These are phyloP conservation scores for Enteromius viviparus DNA, from an alignment of 2,797 vertebrate species.

Conservation along the genomic window DNA sequence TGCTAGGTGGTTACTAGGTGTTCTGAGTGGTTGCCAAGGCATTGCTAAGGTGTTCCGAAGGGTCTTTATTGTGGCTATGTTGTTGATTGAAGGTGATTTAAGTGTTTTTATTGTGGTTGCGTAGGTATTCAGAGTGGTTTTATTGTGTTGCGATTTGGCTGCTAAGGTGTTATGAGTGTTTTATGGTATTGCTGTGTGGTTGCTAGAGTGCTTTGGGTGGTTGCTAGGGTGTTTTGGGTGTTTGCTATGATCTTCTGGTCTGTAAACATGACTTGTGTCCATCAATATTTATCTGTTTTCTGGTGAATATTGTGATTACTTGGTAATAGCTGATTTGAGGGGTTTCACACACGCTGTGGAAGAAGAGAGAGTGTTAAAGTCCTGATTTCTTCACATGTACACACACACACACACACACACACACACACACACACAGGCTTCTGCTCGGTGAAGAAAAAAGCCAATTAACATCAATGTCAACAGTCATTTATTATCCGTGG, in stretches of 20 bases:
- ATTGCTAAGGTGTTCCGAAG: too few species aligned
- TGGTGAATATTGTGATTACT: not conserved
- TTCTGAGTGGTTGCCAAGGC: too few species aligned
- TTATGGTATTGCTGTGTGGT: too few species aligned
- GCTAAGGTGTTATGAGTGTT: too few species aligned
- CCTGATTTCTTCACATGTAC: not conserved
- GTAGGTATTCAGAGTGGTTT: not conserved
- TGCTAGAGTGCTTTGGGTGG: not conserved
- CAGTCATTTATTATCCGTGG: conserved; percentile 52
- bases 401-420: conserved; percentile 15
- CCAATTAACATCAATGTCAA: conserved; percentile 62
- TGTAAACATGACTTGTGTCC: not conserved
- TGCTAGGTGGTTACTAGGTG: too few species aligned
- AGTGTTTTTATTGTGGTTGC: not conserved
- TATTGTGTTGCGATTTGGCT: too few species aligned
- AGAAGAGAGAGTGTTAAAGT: not conserved
- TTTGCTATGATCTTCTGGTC: not conserved
- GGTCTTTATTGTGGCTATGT: too few species aligned
- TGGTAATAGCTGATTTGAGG: not conserved
- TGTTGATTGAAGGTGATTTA: too few species aligned
- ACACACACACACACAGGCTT: conserved; percentile 12
- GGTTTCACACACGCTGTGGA: not conserved
- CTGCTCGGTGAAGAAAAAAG: conserved; percentile 48
- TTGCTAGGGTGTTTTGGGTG: not conserved
- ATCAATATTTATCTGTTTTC: not conserved